These are phyloP conservation scores for Ephydatia muelleri DNA, from an alignment of 37 sponge, comb jelly and placozoan genomes.

Conservation along the genomic window DNA sequence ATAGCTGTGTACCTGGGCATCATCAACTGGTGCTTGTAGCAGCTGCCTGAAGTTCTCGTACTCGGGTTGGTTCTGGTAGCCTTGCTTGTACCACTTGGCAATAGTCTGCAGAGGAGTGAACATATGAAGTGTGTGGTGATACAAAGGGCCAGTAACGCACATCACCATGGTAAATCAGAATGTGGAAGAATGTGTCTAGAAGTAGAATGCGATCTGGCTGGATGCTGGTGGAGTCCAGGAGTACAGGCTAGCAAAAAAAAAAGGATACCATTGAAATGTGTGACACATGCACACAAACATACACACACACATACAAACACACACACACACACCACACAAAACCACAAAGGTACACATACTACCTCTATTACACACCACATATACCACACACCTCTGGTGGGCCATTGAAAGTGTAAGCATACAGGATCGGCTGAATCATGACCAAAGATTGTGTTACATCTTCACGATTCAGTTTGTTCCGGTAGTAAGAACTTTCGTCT, in stretches of 20 bases:
- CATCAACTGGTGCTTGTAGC: conserved; percentile 94
- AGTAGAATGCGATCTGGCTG: conserved; percentile 92
- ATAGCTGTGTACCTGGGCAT: conserved; percentile 82
- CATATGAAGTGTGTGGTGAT: not conserved
- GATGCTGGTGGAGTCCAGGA: conserved; percentile 96
- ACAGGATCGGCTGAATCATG: conserved; percentile 98
- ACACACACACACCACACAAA: not conserved
- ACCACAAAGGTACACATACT: not conserved
- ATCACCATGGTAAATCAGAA: conserved; percentile 98
- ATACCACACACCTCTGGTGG: conserved; percentile 87
- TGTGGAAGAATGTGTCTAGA: conserved; percentile 97
- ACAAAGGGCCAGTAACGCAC: conserved; percentile 24
- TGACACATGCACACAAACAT: not conserved
- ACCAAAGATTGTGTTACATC: conserved; percentile 89
- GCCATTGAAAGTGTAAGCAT: conserved; percentile 95
- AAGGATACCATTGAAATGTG: not conserved
- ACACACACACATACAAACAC: not conserved
- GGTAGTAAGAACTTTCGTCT: conserved; percentile 96
- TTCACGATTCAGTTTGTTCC: conserved; percentile 93
- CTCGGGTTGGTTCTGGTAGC: conserved; percentile 86
- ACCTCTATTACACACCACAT: not conserved
- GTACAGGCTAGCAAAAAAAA: conserved; percentile 78
- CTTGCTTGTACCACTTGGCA: conserved; percentile 81
- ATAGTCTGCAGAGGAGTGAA: conserved; percentile 58
- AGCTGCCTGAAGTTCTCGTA: conserved; percentile 96